A percentile compares a stretch with the other conserved stretches of the same genome.
Evolutionary conservation across 2,797 vertebrate species (phyloP).

Genomic region (Nothura maculosa): DNA sequence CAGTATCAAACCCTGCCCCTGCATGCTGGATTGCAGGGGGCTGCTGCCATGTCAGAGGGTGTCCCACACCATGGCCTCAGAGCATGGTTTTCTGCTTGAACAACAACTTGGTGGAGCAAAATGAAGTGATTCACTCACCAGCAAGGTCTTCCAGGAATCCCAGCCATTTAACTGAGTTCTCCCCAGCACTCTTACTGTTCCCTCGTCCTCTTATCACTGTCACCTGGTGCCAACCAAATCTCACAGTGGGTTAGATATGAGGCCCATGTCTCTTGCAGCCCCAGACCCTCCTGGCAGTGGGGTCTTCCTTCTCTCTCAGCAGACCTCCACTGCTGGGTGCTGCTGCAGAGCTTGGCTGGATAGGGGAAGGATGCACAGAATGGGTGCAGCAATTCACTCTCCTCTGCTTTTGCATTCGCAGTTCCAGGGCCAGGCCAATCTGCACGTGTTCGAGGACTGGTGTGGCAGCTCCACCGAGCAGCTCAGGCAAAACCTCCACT

Average conservation of each 20-base stretch:
- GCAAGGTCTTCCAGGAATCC: neutral
- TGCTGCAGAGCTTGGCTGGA: fast-evolving
- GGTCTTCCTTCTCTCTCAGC: neutral
- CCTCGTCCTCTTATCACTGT: neutral
- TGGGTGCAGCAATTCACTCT: neutral
- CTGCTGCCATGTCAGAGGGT: neutral
- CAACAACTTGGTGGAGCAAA: neutral
- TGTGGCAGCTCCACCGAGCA: conserved; percentile 89
- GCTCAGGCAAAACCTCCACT: conserved; percentile 91
- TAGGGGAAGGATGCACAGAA: neutral
- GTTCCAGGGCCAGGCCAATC: conserved; percentile 91
- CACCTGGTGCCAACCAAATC: neutral
- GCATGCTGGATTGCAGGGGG: neutral
- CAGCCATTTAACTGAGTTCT: neutral
- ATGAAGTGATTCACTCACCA: neutral
- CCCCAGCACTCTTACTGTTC: neutral
- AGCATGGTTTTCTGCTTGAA: neutral
- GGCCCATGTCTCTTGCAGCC: neutral
- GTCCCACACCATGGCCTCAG: neutral
- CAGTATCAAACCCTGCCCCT: fast-evolving
- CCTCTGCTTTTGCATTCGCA: conserved; percentile 58
- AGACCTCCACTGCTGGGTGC: fast-evolving
- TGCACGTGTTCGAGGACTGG: conserved; percentile 98
- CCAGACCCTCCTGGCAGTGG: fast-evolving
- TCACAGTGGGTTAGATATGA: neutral